These are phyloP conservation scores for Agrotis ipsilon DNA, from an alignment of 2,888 invertebrate genomes.

Conservation along the genomic window DNA sequence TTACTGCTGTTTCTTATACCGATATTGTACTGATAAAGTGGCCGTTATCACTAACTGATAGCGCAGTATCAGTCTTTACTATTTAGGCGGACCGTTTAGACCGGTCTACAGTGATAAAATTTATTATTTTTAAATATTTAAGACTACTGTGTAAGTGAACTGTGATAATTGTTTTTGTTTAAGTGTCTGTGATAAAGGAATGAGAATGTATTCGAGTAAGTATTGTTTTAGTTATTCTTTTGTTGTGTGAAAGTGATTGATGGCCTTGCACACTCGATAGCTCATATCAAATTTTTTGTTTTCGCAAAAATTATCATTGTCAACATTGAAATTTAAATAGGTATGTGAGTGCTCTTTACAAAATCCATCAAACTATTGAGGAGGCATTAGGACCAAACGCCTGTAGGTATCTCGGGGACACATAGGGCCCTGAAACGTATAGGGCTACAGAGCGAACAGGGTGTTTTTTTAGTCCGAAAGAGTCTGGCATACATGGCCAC, in stretches of 20 bases:
- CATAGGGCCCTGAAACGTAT: too few relatives aligned
- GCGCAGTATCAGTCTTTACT: conserved; percentile 44
- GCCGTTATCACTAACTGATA: conserved; percentile 55
- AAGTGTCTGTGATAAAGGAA: conserved; percentile 15
- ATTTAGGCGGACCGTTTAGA: conserved; percentile 35
- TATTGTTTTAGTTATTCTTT: conserved; percentile 22
- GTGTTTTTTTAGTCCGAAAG: too few relatives aligned
- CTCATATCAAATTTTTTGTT: too few relatives aligned
- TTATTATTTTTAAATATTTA: conserved; percentile 15
- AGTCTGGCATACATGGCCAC: too few relatives aligned
- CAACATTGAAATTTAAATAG: too few relatives aligned
- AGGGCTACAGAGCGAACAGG: too few relatives aligned
- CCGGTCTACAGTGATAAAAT: conserved; percentile 23
- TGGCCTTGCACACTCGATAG: background rate
- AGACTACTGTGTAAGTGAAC: conserved; percentile 8
- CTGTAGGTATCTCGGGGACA: too few relatives aligned
- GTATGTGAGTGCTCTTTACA: too few relatives aligned
- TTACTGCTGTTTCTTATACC: conserved; percentile 50
- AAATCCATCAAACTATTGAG: too few relatives aligned
- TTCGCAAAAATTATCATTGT: too few relatives aligned
- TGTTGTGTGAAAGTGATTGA: background rate
- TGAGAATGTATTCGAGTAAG: conserved; percentile 73
- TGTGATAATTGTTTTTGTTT: conserved; percentile 14
- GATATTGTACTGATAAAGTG: conserved; percentile 60
- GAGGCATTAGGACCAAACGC: too few relatives aligned